These are phyloP conservation scores for Zoanthus sansibaricus DNA, from an alignment of 92 coral and sea anemone species.

Conservation along the genomic window DNA sequence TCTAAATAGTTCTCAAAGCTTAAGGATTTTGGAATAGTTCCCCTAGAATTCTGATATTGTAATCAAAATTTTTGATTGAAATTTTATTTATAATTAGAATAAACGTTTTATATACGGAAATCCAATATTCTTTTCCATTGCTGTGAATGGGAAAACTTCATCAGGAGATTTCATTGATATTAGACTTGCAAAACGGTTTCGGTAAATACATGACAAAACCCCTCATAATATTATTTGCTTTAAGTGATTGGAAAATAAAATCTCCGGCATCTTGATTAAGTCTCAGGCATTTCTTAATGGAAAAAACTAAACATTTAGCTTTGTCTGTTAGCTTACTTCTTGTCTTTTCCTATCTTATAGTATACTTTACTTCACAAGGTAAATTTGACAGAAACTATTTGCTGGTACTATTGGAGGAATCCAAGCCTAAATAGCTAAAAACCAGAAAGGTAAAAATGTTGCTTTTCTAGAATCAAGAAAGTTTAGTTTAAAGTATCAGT, in stretches of 20 bases:
- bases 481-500: not conserved
- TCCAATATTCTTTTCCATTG: not conserved
- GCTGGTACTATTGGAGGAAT: not conserved
- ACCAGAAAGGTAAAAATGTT: not conserved
- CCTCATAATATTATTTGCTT: not conserved
- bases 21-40: not conserved
- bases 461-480: not conserved
- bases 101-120: not conserved
- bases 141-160: no score
- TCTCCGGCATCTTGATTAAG: not conserved
- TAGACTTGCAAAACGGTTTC: not conserved
- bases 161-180: not conserved
- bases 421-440: not conserved
- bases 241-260: not conserved
- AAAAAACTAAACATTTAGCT: not conserved
- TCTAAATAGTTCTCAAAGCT: not conserved
- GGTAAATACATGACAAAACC: slow-evolving; percentile 3
- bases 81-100: no score
- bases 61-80: not conserved
- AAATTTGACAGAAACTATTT: not conserved
- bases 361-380: not conserved
- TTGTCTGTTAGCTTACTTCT: not conserved
- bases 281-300: not conserved
- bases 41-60: not conserved
- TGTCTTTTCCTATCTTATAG: not conserved